Percentiles rank a stretch among this genome's conserved stretches.
Evolutionary conservation across 2,113 vertebrate species (phyloP).

Genomic region (Laterallus jamaicensis): DNA sequence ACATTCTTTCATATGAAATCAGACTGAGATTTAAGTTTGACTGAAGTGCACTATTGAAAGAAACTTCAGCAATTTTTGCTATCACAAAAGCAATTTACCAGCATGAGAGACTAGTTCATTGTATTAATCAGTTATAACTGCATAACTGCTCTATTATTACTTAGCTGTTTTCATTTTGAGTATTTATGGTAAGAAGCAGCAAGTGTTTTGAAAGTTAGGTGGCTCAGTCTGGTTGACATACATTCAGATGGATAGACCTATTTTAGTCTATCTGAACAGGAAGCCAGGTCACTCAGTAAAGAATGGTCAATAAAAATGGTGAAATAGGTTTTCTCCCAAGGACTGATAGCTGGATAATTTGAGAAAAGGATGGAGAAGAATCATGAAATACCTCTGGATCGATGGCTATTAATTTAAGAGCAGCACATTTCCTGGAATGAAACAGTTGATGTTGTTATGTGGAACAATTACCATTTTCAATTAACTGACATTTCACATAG

Average conservation of each 20-base stretch:
- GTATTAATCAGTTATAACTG: background rate
- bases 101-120: background rate
- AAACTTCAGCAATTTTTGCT: conserved; percentile 18
- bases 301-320: conserved; percentile 71
- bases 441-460: conserved; percentile 72
- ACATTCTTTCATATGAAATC: background rate
- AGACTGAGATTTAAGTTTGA: background rate
- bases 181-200: conserved; percentile 42
- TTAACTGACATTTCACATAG: conserved; percentile 77
- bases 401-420: conserved; percentile 81
- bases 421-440: conserved; percentile 73
- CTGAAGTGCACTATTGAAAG: background rate
- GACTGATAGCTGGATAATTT: conserved; percentile 72
- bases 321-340: conserved; percentile 72
- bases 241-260: conserved; percentile 68
- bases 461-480: conserved; percentile 80
- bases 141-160: background rate
- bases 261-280: conserved; percentile 68
- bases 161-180: conserved; percentile 53
- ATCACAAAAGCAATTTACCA: background rate
- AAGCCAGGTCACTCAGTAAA: conserved; percentile 71
- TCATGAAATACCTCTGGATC: conserved; percentile 71
- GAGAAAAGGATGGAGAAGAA: conserved; percentile 66
- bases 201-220: conserved; percentile 47
- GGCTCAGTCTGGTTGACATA: conserved; percentile 37